Conservation (phyloP, 2,888 invertebrate genomes). For the Tetranychus piercei region DNA sequence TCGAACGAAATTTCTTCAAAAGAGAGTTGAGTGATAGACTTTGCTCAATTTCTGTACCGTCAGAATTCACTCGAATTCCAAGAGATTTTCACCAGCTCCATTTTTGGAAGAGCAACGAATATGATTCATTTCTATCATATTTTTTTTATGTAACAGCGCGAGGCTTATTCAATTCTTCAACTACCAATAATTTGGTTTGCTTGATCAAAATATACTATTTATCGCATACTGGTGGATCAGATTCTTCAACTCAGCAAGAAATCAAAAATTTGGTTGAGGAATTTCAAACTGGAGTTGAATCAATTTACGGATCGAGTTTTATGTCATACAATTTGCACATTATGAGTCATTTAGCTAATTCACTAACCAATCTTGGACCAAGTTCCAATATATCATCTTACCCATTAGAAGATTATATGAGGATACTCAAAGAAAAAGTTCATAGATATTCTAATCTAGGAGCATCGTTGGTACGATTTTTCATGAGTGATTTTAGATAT, state of each 20-base stretch:
- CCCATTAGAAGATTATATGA: conserved; percentile 1
- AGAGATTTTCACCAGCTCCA: neutral
- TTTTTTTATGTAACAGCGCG: neutral
- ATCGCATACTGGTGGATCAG: neutral
- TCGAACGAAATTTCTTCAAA: too few species aligned
- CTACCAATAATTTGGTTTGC: neutral
- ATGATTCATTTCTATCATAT: neutral
- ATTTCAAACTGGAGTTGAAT: neutral
- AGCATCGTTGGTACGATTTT: too few species aligned
- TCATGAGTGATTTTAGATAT: too few species aligned
- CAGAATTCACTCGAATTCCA: neutral
- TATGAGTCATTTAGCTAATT: neutral
- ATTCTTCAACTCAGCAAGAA: neutral
- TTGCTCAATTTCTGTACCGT: too few species aligned
- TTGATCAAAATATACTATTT: neutral
- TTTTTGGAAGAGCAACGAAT: neutral
- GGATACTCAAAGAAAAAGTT: neutral
- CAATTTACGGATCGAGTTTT: neutral
- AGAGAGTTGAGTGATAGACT: too few species aligned
- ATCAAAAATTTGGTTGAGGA: neutral
- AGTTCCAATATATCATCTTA: neutral
- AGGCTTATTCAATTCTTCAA: neutral
- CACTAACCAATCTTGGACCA: neutral
- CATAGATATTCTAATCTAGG: too few species aligned
- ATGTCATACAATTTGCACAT: conserved; percentile 5